phyloP scores from a whole-genome alignment of 2,888 invertebrate species.

The Cinara cedri region DNA sequence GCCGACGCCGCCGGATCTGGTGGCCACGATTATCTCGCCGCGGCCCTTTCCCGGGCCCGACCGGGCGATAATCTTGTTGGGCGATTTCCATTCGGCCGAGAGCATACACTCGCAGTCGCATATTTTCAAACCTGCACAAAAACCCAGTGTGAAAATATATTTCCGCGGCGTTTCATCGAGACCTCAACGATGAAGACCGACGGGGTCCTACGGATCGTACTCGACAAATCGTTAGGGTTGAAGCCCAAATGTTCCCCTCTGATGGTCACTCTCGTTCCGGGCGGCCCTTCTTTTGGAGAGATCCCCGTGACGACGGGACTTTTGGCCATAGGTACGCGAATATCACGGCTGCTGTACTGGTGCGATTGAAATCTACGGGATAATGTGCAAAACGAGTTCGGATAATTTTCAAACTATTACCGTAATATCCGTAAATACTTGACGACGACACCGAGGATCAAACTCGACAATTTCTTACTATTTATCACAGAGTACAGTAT shows the following conservation, averaged over 20 bases:
- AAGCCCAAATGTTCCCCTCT: constrained; percentile 94
- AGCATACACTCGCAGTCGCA: constrained; percentile 94
- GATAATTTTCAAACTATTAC: too few relatives aligned
- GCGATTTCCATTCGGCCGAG: constrained; percentile 97
- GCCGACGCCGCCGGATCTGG: constrained; percentile 83
- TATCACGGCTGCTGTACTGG: too few relatives aligned
- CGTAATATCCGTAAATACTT: not conserved
- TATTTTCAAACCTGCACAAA: constrained; percentile 80
- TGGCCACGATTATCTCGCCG: constrained; percentile 90
- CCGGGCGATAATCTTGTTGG: constrained; percentile 94
- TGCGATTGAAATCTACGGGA: too few relatives aligned
- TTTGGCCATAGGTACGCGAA: constrained; percentile 59
- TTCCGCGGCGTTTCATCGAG: too few relatives aligned
- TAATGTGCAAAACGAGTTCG: too few relatives aligned
- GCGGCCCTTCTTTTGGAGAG: constrained; percentile 97
- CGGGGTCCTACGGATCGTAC: constrained; percentile 64
- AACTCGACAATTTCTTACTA: too few relatives aligned
- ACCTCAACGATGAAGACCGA: too few relatives aligned
- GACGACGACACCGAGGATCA: not conserved
- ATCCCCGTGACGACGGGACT: constrained; percentile 90
- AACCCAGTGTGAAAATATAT: too few relatives aligned
- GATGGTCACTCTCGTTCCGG: constrained; percentile 92
- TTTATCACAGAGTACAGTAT: too few relatives aligned
- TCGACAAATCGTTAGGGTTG: constrained; percentile 82
- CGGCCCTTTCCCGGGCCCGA: constrained; percentile 90